Percentiles rank a stretch among this genome's conserved stretches.
These are phyloP conservation scores for Meloidogyne hapla DNA, from an alignment of 1,140 invertebrate species.

Conservation along the genomic window DNA sequence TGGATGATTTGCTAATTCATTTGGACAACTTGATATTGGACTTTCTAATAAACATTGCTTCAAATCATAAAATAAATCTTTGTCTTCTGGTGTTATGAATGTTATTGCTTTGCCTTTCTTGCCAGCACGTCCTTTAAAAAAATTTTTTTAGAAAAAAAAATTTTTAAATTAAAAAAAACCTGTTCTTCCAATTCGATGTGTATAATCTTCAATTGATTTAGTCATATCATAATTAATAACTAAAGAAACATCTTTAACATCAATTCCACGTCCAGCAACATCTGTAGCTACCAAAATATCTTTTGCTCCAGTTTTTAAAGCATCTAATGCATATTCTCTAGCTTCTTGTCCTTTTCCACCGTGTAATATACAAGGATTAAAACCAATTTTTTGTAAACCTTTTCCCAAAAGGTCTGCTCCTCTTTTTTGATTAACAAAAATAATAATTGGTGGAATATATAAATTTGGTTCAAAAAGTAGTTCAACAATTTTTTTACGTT, in stretches of 20 bases:
- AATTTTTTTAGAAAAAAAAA: neutral
- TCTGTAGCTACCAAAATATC: constrained; percentile 99
- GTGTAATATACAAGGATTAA: constrained; percentile 92
- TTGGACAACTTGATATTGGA: constrained; percentile 90
- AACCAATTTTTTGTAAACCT: constrained; percentile 92
- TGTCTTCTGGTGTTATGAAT: constrained; percentile 95
- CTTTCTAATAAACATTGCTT: constrained; percentile 75
- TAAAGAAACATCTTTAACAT: constrained; percentile 93
- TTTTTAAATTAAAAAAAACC: constrained; percentile 43
- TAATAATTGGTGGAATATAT: constrained; percentile 89
- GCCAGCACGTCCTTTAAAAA: constrained; percentile 80
- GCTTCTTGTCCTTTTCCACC: constrained; percentile 99
- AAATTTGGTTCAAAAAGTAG: constrained; percentile 69
- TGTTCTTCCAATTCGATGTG: constrained; percentile 97
- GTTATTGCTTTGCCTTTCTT: constrained; percentile 92
- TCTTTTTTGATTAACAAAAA: constrained; percentile 88
- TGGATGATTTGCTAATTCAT: constrained; percentile 93
- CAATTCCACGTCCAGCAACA: constrained; percentile 98
- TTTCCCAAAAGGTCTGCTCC: constrained; percentile 95
- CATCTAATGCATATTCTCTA: constrained; percentile 90
- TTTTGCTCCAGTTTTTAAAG: constrained; percentile 81
- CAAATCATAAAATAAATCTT: constrained; percentile 89
- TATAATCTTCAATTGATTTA: constrained; percentile 93
- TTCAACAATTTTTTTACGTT: constrained; percentile 72
- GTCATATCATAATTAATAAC: constrained; percentile 96